phyloP scores from a whole-genome alignment of 2,888 invertebrate genomes.

The Cosmorhoe ocellata region DNA sequence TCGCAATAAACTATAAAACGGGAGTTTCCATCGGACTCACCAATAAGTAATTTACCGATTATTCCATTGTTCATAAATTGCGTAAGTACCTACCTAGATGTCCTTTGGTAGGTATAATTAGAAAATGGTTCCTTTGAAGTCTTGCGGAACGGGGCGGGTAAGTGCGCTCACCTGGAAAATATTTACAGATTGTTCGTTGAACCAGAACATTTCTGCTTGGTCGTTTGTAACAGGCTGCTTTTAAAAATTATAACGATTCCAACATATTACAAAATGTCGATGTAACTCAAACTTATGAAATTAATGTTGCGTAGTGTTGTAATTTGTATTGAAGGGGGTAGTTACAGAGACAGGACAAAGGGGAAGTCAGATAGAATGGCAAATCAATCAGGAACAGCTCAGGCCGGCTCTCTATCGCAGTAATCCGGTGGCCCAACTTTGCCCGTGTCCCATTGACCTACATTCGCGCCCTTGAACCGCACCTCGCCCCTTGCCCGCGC shows the following conservation, averaged over 20 bases:
- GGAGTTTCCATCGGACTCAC: no score
- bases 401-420: conserved; percentile 39
- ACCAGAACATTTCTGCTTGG: conserved; percentile 36
- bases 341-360: conserved; percentile 28
- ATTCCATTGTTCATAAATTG: no score
- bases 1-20: no score
- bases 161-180: conserved; percentile 43
- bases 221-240: conserved; percentile 26
- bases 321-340: conserved; percentile 15
- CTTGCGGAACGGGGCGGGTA: conserved; percentile 28
- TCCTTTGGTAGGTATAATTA: no score
- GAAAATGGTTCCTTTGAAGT: conserved; percentile 45
- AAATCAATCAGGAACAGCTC: conserved; percentile 43
- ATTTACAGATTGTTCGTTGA: conserved; percentile 44
- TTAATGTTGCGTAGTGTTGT: background rate
- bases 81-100: no score
- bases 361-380: conserved; percentile 32
- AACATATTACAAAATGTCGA: background rate
- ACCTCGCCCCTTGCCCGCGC: conserved; percentile 42
- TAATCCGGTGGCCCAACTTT: conserved; percentile 52
- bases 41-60: no score
- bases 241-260: conserved; percentile 9
- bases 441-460: conserved; percentile 73
- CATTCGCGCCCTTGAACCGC: conserved; percentile 76
- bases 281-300: no score